A percentile compares a stretch with the other conserved stretches of the same genome.
phyloP scores from a whole-genome alignment of 1,140 invertebrate genomes.

The Drosophila parvula region DNA sequence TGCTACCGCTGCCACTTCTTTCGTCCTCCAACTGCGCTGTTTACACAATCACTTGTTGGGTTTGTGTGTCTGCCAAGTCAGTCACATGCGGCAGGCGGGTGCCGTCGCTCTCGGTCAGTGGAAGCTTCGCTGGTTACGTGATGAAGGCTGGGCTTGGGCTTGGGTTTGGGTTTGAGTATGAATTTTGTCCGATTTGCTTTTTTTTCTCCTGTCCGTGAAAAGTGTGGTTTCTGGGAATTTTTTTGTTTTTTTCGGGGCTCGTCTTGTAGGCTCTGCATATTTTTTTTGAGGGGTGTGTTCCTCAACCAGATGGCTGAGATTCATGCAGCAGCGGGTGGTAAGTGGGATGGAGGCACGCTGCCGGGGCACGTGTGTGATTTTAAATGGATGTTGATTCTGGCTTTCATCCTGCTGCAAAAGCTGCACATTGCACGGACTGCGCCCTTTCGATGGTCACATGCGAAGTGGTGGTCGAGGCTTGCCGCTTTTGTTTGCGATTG shows the following conservation, averaged over 20 bases:
- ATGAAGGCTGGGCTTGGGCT: constrained; percentile 18
- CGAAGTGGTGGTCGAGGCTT: constrained; percentile 10
- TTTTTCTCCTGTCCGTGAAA: neutral
- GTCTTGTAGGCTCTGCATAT: constrained; percentile 5
- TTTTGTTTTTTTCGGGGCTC: constrained; percentile 29
- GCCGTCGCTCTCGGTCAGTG: constrained; percentile 28
- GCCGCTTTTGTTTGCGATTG: constrained; percentile 25
- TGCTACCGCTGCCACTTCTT: neutral
- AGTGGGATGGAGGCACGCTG: constrained; percentile 20
- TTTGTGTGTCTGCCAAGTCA: constrained; percentile 44
- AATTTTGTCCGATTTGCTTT: neutral
- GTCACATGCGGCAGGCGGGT: constrained; percentile 68
- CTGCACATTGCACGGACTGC: constrained; percentile 32
- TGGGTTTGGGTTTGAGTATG: constrained; percentile 8
- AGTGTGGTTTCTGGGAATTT: constrained; percentile 40
- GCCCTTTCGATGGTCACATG: constrained; percentile 40
- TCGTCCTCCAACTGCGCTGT: constrained; percentile 47
- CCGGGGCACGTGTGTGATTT: constrained; percentile 53
- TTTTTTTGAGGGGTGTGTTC: constrained; percentile 30
- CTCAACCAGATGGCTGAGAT: constrained; percentile 8
- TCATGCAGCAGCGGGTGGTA: constrained; percentile 7
- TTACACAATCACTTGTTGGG: constrained; percentile 63
- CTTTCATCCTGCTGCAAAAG: constrained; percentile 16
- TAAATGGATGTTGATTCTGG: constrained; percentile 9
- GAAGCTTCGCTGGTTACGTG: constrained; percentile 61